Percentiles rank a stretch among this genome's conserved stretches.
phyloP scores from a whole-genome alignment of 2,113 vertebrate species.

The Dolichotis patagonum region DNA sequence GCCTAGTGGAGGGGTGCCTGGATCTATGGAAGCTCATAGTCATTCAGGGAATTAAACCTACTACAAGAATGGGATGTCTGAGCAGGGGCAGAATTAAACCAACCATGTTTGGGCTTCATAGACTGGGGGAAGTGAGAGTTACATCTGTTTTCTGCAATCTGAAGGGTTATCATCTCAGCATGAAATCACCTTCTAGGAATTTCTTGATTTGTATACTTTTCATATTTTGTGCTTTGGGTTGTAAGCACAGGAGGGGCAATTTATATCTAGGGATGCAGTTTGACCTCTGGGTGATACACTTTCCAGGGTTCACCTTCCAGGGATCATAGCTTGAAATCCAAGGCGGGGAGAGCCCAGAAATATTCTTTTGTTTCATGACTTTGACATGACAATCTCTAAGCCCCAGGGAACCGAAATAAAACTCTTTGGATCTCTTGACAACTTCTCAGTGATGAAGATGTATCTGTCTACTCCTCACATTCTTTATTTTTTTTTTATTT shows the following conservation, averaged over 20 bases:
- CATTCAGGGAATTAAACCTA: not conserved
- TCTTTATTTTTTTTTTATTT: no score
- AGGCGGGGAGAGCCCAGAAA: not conserved
- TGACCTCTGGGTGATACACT: no score
- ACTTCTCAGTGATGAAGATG: not conserved
- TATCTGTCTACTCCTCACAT: not conserved
- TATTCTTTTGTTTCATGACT: not conserved
- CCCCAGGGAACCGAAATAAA: not conserved
- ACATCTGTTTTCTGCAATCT: not conserved
- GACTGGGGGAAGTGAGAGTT: not conserved
- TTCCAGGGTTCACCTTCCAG: not conserved
- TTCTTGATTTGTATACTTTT: not conserved
- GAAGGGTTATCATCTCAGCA: not conserved
- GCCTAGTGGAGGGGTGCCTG: accelerated
- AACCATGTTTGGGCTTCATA: not conserved
- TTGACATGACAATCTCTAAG: not conserved
- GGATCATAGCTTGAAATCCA: not conserved
- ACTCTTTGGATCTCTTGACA: not conserved
- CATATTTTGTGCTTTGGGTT: not conserved
- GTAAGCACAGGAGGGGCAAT: not conserved
- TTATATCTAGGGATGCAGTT: not conserved
- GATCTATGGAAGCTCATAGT: not conserved
- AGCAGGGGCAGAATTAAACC: not conserved
- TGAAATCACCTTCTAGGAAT: not conserved
- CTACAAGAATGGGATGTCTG: not conserved